Percentiles rank a stretch among this genome's conserved stretches.
Evolutionary conservation across 2,797 vertebrate genomes (phyloP).

Genomic region (Orientallactaga sibirica): DNA sequence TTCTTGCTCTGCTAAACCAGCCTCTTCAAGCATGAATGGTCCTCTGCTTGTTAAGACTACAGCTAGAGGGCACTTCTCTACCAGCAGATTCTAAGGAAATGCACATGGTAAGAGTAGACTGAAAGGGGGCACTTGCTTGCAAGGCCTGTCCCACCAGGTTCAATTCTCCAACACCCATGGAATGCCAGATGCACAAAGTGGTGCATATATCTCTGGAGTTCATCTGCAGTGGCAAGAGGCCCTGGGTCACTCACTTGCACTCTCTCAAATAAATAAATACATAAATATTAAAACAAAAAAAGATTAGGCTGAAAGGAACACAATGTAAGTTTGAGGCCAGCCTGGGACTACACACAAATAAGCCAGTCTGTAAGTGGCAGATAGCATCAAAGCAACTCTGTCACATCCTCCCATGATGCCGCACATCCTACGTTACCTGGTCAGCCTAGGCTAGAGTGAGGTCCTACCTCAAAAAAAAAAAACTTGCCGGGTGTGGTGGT

Average conservation of each 20-base stretch:
- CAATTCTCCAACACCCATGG: too few species aligned
- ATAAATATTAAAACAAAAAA: too few species aligned
- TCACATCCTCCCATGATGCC: background rate
- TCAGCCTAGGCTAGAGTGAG: too few species aligned
- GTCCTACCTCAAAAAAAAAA: background rate
- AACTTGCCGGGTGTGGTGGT: too few species aligned
- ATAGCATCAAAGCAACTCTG: background rate
- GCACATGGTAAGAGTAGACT: background rate
- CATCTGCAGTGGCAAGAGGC: too few species aligned
- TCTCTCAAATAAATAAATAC: too few species aligned
- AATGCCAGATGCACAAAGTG: too few species aligned
- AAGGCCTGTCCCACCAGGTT: too few species aligned
- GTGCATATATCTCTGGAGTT: too few species aligned
- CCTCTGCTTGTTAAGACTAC: background rate
- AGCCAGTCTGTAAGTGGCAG: background rate
- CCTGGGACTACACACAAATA: too few species aligned
- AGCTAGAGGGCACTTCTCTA: background rate
- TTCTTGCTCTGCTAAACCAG: background rate
- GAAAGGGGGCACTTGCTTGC: background rate
- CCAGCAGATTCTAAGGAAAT: conserved; percentile 34
- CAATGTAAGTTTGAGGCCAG: background rate
- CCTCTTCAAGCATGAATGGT: background rate
- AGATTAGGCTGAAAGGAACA: background rate
- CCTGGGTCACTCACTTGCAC: too few species aligned
- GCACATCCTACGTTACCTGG: background rate